Evolutionary conservation across 2,888 invertebrate genomes (phyloP), one percentile per base, ranked within the genome.

Genomic region (Acleris laterana): DNA sequence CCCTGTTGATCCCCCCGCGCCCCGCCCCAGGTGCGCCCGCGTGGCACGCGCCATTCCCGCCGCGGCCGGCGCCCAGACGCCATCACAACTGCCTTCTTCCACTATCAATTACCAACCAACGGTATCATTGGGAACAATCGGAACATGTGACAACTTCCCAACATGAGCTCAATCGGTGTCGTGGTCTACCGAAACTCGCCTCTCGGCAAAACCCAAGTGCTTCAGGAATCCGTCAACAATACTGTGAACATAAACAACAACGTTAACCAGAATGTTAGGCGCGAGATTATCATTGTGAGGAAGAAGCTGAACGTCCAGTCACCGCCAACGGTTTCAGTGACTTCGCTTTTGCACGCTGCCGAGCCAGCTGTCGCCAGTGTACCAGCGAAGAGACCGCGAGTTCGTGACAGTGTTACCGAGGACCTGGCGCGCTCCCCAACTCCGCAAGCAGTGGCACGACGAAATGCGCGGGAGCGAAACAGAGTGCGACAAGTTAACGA

Each of bases 391-490:
- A 83, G 86, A 63, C 84, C 88, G 28, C 83, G 85, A 62, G 77
- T 85, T 62, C 82, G 82, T 62, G 94, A 78, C 85, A 94, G 73
- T 81, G 92, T 78, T 81, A 92, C 76, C 76, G 94, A 78, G 75
- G 94, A 84, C 72, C 84, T 77, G 63, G 85, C 89, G 67, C 89
- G 91, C 7, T 87, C 95, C 66, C 95, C 96, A 3, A 95, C 96
- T 58, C 97, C 96, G 0, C 94, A 96, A 22, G 96, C 98, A 0
- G 97, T 98, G 7, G 97, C 97, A 0, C 93, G 98, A 52, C 93
- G 98, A 79, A 99, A 98, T 90, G 98, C 98, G 69, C 94, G 98
- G 61, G 98, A 98, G 93, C 93, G 98, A 20, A 98, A 98, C 88
- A 94, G 98, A 68, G 98, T 98, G 11, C 97, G 98, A 75, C 97